A percentile compares a stretch with the other conserved stretches of the same genome.
Evolutionary conservation across 2,888 invertebrate species (phyloP).

Genomic region (Tipula lateralis): DNA sequence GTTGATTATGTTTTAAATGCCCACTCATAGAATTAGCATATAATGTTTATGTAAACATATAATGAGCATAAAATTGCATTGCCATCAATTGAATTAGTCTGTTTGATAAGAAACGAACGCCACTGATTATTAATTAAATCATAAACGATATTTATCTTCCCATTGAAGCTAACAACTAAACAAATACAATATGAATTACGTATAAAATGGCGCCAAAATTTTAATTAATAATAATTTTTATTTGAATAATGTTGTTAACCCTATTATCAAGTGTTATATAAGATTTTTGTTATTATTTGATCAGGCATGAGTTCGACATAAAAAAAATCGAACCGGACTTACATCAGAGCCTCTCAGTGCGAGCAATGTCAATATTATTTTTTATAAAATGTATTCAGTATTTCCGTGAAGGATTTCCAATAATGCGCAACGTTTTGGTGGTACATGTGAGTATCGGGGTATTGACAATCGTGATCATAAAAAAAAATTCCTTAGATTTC

Average conservation of each 20-base stretch:
- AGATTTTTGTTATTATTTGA: background rate
- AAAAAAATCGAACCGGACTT: background rate
- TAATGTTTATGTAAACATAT: background rate
- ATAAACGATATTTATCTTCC: background rate
- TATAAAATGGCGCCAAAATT: background rate
- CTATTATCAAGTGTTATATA: background rate
- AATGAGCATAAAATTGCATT: background rate
- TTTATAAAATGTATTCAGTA: background rate
- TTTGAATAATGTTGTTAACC: conserved; percentile 1
- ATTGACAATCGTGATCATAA: background rate
- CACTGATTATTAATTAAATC: background rate
- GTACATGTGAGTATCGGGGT: background rate
- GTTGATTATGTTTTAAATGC: background rate
- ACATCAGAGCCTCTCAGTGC: background rate
- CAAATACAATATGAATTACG: background rate
- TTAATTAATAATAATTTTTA: background rate
- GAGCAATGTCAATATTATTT: background rate
- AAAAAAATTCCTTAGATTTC: background rate
- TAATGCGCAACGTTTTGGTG: background rate
- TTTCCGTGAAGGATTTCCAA: background rate
- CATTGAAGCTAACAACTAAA: background rate
- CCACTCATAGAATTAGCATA: background rate
- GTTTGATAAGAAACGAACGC: background rate
- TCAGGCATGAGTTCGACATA: background rate
- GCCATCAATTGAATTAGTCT: no score